A percentile compares a stretch with the other conserved stretches of the same genome.
These are phyloP conservation scores for Calosoma granatense DNA, from an alignment of 1,140 invertebrate species.

Conservation along the genomic window DNA sequence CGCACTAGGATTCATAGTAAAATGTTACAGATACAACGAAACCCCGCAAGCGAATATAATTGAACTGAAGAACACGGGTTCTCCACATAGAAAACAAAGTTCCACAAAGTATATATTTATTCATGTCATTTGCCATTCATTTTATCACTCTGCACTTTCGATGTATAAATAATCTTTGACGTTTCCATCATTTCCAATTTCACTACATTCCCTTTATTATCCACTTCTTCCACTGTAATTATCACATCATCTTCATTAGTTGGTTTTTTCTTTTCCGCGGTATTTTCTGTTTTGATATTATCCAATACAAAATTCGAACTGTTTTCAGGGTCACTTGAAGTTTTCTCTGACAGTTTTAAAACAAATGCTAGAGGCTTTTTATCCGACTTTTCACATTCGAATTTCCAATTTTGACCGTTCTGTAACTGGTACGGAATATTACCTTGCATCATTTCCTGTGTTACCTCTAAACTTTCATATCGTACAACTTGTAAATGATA, in stretches of 20 bases:
- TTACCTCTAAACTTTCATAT: conserved; percentile 67
- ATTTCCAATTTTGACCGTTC: conserved; percentile 18
- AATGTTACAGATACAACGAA: no score
- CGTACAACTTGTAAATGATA: conserved; percentile 64
- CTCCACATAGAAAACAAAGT: no score
- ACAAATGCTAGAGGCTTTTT: conserved; percentile 27
- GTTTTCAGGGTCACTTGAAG: background rate
- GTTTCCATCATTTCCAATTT: conserved; percentile 35
- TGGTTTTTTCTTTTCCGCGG: conserved; percentile 29
- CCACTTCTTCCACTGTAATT: conserved; percentile 42
- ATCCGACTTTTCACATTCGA: background rate
- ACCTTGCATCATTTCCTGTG: conserved; percentile 44
- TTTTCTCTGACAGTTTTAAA: conserved; percentile 27
- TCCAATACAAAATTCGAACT: conserved; percentile 28
- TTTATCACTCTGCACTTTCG: no score
- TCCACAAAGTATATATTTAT: no score
- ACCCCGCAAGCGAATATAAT: no score
- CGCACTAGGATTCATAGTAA: no score
- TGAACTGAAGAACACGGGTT: no score
- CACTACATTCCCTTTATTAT: conserved; percentile 41
- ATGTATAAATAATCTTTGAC: no score
- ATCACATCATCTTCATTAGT: conserved; percentile 32
- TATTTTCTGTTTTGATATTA: no score
- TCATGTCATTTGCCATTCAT: no score
- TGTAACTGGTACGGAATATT: conserved; percentile 12